Evolutionary conservation across 2,113 vertebrate genomes (phyloP), one percentile per base, ranked within the genome.

Genomic region (Xiphorhynchus elegans): DNA sequence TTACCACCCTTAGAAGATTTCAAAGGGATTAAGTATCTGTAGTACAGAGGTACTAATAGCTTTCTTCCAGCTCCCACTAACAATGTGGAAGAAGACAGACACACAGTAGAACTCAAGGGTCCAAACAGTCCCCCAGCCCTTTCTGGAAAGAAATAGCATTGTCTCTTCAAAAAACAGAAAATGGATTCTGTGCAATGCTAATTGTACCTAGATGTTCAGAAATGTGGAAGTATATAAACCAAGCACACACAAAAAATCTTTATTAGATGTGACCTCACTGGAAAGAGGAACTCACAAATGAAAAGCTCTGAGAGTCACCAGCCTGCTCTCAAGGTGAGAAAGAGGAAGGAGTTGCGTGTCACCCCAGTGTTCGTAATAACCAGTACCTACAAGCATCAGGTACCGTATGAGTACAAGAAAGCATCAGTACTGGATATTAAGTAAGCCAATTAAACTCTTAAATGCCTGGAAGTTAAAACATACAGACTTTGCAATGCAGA

Each of bases 371-470:
- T 85, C 28, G 17, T 6, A 74, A 64, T 24, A 81, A 82, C 49
- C 11, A 40, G 23, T 33, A 73, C 0, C 0, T 26, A 78, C 18
- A 66, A 31, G 31, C 67, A 84, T 37, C 58, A 37, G 55, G 52
- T 62, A 37, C 20, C 29, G 52, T 60, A 9, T 19, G 21, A 83
- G 68, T 46, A 77, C 37, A 63, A 58, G 25, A 70, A 84, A 66
- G 24, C 52, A 94, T 67, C 3, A 1, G 42, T 77, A 88, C 33
- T 74, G 53, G 63, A 47, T 87, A 73, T 60, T 70, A 82, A 87
- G 52, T 37, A 90, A 90, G 29, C 28, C 55, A 83, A 62, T n/a
- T 17, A 62, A 95, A 95, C 74, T 84, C 60, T 40, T 50, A 87
- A 85, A 88, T 70, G 55, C 42, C 52, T 88, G 55, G 50, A 83